These are phyloP conservation scores for Falco columbarius DNA, from an alignment of 2,797 vertebrate species.

Conservation along the genomic window DNA sequence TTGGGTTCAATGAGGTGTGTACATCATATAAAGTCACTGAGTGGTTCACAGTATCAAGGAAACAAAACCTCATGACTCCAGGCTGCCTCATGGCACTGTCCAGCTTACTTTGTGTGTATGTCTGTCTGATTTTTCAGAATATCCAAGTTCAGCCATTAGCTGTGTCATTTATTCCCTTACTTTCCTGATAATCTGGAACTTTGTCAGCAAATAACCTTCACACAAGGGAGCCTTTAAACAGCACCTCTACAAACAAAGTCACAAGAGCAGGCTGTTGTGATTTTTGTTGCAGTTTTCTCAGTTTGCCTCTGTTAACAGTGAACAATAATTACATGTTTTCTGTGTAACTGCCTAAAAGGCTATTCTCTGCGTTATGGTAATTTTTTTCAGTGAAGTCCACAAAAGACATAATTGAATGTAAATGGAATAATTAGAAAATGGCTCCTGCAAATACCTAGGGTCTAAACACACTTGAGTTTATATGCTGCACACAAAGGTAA, in stretches of 20 bases:
- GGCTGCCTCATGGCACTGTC: accelerated
- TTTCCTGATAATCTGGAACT: background rate
- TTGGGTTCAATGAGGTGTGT: background rate
- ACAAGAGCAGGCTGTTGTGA: background rate
- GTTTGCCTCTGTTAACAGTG: background rate
- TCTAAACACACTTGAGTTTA: background rate
- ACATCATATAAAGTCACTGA: background rate
- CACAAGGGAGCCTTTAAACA: background rate
- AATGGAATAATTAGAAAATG: conserved; percentile 29
- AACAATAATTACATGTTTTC: conserved; percentile 4
- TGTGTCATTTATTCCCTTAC: background rate
- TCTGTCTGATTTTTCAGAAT: background rate
- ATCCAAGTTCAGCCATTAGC: background rate
- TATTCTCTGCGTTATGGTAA: background rate
- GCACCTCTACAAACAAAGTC: background rate
- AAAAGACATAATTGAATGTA: conserved; percentile 31
- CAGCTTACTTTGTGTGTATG: background rate
- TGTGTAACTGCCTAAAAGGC: background rate
- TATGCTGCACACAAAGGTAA: background rate
- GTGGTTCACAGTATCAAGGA: background rate
- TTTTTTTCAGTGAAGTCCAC: background rate
- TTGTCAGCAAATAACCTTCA: background rate
- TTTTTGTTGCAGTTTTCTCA: background rate
- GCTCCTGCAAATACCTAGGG: background rate
- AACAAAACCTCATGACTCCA: background rate